These are phyloP conservation scores for Protodeltote pygarga DNA, from an alignment of 2,888 invertebrate species.

Conservation along the genomic window DNA sequence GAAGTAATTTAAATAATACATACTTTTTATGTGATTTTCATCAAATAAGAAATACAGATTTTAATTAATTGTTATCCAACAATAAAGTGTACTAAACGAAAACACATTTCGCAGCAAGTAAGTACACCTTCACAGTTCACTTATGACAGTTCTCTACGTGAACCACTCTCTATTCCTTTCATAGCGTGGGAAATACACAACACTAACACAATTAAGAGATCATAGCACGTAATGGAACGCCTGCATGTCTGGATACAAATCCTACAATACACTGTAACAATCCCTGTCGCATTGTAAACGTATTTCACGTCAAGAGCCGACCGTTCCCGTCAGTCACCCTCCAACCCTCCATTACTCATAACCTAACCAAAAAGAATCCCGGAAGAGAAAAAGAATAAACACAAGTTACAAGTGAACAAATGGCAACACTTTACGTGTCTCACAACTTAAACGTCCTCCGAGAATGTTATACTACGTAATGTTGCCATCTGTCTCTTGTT, in stretches of 20 bases:
- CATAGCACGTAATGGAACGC: slow-evolving; percentile 36
- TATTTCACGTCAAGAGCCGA: slow-evolving; percentile 65
- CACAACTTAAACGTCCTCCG: slow-evolving; percentile 76
- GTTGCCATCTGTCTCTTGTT: slow-evolving; percentile 74
- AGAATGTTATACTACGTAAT: slow-evolving; percentile 77
- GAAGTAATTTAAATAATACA: too few species aligned
- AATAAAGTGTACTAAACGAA: too few species aligned
- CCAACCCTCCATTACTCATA: slow-evolving; percentile 76
- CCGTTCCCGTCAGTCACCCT: slow-evolving; percentile 65
- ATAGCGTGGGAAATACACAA: background rate
- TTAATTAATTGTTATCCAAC: too few species aligned
- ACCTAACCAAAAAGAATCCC: slow-evolving; percentile 68
- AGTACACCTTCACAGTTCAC: too few species aligned
- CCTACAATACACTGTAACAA: slow-evolving; percentile 62
- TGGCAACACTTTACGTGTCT: slow-evolving; percentile 80
- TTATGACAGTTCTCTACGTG: background rate
- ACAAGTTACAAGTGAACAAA: slow-evolving; percentile 78
- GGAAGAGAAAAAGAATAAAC: slow-evolving; percentile 74
- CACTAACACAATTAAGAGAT: slow-evolving; percentile 33
- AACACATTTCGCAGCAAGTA: too few species aligned
- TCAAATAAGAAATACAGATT: too few species aligned
- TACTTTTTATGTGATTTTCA: too few species aligned
- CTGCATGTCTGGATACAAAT: slow-evolving; percentile 49
- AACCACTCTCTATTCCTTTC: background rate
- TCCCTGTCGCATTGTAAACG: slow-evolving; percentile 67